Evolutionary conservation across 1,140 invertebrate species (phyloP).

Genomic region (Hermatobates lingyangjiaoensis): DNA sequence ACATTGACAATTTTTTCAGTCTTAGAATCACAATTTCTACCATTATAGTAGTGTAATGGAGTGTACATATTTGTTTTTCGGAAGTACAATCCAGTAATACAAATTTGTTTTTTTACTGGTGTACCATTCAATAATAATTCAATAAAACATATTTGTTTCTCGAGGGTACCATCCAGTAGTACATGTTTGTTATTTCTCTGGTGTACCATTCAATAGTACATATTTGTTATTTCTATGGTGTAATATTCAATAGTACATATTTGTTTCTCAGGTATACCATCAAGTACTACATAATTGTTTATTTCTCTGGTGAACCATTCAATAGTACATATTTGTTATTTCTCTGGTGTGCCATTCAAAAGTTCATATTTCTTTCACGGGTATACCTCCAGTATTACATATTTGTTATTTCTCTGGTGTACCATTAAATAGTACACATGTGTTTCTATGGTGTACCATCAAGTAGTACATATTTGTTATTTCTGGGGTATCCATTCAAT

Average conservation of each 20-base stretch:
- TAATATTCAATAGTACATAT: background rate
- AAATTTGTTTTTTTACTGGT: background rate
- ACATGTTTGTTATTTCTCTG: background rate
- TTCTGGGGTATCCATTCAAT: background rate
- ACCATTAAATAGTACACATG: background rate
- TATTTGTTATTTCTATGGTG: background rate
- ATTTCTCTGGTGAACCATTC: too few relatives aligned
- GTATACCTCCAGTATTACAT: background rate
- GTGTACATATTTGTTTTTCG: too few relatives aligned
- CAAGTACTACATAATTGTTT: too few relatives aligned
- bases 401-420: background rate
- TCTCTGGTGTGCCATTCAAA: too few relatives aligned
- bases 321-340: conserved; percentile 1
- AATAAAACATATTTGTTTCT: too few relatives aligned
- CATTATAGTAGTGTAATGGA: too few relatives aligned
- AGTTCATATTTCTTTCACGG: background rate
- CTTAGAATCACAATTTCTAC: too few relatives aligned
- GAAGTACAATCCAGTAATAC: background rate
- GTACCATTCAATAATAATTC: background rate
- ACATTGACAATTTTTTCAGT: too few relatives aligned
- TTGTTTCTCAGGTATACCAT: background rate
- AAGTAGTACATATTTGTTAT: background rate
- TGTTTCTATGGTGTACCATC: background rate
- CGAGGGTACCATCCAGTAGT: background rate
- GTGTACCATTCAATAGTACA: background rate